These are phyloP conservation scores for Trachemys scripta DNA, from an alignment of 2,113 vertebrate genomes.

Conservation along the genomic window DNA sequence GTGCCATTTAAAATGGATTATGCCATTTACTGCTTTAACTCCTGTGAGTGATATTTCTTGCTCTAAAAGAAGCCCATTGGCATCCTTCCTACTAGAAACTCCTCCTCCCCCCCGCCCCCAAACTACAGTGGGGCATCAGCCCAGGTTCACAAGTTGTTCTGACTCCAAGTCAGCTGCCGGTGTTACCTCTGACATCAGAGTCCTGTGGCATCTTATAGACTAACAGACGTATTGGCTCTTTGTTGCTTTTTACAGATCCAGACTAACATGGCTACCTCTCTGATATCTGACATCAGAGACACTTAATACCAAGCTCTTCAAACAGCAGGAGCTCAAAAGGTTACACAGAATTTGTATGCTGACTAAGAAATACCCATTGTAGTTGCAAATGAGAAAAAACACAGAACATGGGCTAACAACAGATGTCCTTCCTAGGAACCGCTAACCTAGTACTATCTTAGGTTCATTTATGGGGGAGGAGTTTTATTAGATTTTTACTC, in stretches of 20 bases:
- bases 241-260: no score
- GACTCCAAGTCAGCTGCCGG: slow-evolving; percentile 54
- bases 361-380: slow-evolving; percentile 39
- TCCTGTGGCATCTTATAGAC: no score
- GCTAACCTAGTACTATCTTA: neutral
- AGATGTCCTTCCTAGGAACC: neutral
- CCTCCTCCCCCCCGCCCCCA: neutral
- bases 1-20: neutral
- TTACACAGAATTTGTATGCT: slow-evolving; percentile 45
- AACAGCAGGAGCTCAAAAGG: slow-evolving; percentile 70
- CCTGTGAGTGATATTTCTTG: slow-evolving; percentile 13
- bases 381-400: slow-evolving; percentile 27
- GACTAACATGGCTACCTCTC: no score
- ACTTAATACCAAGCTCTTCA: slow-evolving; percentile 68
- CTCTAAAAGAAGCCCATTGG: slow-evolving; percentile 40
- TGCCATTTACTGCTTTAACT: neutral
- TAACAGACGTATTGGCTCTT: no score
- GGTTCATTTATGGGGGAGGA: neutral
- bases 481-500: neutral
- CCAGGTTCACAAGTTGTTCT: slow-evolving; percentile 59
- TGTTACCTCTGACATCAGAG: slow-evolving; percentile 45
- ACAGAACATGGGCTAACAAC: neutral
- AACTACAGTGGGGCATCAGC: slow-evolving; percentile 19
- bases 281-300: slow-evolving; percentile 39
- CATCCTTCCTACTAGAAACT: slow-evolving; percentile 29